These are phyloP conservation scores for Stichodactyla helianthus DNA, from an alignment of 64 coral and sea anemone species.

Conservation along the genomic window DNA sequence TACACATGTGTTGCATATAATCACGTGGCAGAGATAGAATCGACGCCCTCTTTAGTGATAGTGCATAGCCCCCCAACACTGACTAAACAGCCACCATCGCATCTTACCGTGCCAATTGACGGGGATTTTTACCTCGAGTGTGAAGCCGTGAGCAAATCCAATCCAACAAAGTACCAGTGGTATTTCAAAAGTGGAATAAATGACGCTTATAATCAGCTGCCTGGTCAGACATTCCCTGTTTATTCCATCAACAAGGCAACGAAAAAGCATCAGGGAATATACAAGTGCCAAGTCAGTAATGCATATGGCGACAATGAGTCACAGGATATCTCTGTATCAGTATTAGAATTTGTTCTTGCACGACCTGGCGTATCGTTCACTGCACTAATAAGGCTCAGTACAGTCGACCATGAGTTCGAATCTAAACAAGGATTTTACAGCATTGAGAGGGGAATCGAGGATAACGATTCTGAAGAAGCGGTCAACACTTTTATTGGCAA, in stretches of 20 bases:
- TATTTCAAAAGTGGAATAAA: neutral
- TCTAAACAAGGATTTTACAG: neutral
- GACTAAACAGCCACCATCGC: slow-evolving; percentile 25
- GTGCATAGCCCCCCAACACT: slow-evolving; percentile 26
- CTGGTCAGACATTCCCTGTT: slow-evolving; percentile 24
- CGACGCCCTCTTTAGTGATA: slow-evolving; percentile 20
- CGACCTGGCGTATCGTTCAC: slow-evolving; percentile 10
- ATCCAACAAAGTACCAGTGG: slow-evolving; percentile 45
- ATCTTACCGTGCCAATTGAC: slow-evolving; percentile 1
- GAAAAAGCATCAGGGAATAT: slow-evolving; percentile 31
- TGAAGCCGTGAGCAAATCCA: neutral
- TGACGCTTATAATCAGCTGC: neutral
- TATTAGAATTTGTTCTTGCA: slow-evolving; percentile 30
- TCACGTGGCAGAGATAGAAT: slow-evolving; percentile 11
- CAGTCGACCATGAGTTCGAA: neutral
- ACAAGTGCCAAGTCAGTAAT: slow-evolving; percentile 50
- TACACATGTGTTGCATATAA: slow-evolving; percentile 56
- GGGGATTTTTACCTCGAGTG: slow-evolving; percentile 20
- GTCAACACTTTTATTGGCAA: slow-evolving; percentile 8
- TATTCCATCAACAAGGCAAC: neutral
- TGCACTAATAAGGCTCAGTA: neutral
- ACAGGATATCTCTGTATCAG: slow-evolving; percentile 6
- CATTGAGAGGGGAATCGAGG: neutral
- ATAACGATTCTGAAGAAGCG: slow-evolving; percentile 1
- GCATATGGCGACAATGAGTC: slow-evolving; percentile 29